Percentiles rank a stretch among this genome's conserved stretches.
phyloP scores from a whole-genome alignment of 1,140 invertebrate species.

The Ips nitidus region DNA sequence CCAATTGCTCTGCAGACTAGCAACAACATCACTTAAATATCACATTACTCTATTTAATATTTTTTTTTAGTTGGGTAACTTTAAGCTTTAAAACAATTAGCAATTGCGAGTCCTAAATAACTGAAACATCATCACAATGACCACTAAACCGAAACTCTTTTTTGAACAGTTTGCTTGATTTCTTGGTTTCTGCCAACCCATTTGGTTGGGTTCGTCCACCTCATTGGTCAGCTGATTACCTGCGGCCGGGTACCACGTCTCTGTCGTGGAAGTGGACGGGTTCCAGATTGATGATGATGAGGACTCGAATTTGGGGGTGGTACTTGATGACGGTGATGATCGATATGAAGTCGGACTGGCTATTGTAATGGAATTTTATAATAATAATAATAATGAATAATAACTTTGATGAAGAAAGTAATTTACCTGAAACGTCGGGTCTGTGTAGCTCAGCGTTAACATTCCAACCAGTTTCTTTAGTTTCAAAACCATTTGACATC shows the following conservation, averaged over 20 bases:
- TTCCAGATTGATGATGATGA: constrained; percentile 14
- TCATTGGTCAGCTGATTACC: constrained; percentile 58
- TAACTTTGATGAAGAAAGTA: not conserved
- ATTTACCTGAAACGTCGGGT: not conserved
- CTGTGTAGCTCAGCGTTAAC: too few species aligned
- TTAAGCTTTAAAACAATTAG: too few species aligned
- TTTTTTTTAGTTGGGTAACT: too few species aligned
- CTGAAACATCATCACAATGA: too few species aligned
- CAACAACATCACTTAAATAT: too few species aligned
- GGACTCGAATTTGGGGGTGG: constrained; percentile 8
- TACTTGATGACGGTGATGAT: not conserved
- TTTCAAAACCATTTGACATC: too few species aligned
- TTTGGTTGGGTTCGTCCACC: constrained; percentile 63
- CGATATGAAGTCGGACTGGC: not conserved
- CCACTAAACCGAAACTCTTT: not conserved
- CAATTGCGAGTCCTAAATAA: too few species aligned
- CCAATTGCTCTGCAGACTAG: too few species aligned
- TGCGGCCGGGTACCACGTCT: constrained; percentile 57
- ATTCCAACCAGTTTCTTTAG: too few species aligned
- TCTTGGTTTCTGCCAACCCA: constrained; percentile 54
- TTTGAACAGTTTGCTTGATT: constrained; percentile 22
- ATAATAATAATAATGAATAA: too few species aligned
- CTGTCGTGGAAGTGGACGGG: constrained; percentile 45
- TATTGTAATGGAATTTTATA: not conserved
- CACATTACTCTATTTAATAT: too few species aligned